Evolutionary conservation across 2,113 vertebrate genomes (phyloP), one percentile per base, ranked within the genome.

Genomic region (Crypturellus undulatus): DNA sequence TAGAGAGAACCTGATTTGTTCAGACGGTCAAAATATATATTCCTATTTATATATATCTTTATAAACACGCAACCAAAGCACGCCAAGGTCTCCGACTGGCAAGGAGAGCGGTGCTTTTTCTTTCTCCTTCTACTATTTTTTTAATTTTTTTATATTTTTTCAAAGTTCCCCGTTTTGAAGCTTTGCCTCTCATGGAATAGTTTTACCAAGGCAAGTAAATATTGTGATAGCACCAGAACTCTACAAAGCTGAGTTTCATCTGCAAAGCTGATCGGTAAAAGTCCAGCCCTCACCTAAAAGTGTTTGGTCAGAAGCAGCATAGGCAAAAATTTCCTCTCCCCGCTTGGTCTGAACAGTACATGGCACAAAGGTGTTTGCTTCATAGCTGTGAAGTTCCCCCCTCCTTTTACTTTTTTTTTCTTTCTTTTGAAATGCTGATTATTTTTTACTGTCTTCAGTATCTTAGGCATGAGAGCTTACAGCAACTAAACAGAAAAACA

Each of bases 401-500:
- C 38, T 38, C 78, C 84, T 83, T 70, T 5, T 6, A 67, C 24
- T 80, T 78, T 25, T 36, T 20, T 47, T 83, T 21, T 21, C 49
- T 49, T 26, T 77, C n/a, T 51, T 73, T 70, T 68, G 84, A 54
- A 78, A 81, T 3, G 62, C 79, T 67, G 76, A 91, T 70, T 38
- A 81, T 64, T 96, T 96, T 86, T 89, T 75, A 96, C 95, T 68
- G 89, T 94, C 94, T 97, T 97, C 97, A 96, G 96, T 92, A 96
- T 98, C 96, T 98, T 97, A 97, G 94, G 97, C 95, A 91, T 92
- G 97, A 98, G 96, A 98, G 97, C 97, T 97, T 89, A 94, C 96
- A 97, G 98, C 98, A 98, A 98, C 97, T 96, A 97, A 96, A 98
- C 96, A 96, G 87, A 96, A 94, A 51, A 76, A 94, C 97, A 89